Conservation (phyloP, 2,888 invertebrate species). For the Aphidoletes aphidimyza region DNA sequence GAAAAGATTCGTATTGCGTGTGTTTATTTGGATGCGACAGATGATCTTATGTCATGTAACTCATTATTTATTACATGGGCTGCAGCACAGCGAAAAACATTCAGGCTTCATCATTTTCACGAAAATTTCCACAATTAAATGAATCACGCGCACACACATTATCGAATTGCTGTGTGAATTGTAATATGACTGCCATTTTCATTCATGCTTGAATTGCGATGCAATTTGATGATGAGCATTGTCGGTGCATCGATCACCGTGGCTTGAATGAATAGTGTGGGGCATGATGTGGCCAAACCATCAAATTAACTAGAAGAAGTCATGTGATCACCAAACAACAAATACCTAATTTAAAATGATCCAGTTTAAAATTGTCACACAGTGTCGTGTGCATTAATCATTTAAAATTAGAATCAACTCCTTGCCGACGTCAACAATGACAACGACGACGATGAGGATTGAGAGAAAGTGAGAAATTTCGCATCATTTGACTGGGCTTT, state of each 20-base stretch:
- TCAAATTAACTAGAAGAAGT: background rate
- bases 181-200: background rate
- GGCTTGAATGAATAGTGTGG: background rate
- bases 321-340: background rate
- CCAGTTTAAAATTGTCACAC: background rate
- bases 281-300: background rate
- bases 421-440: background rate
- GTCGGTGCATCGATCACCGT: no score
- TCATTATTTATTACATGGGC: slow-evolving; percentile 14
- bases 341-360: slow-evolving; percentile 41
- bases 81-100: background rate
- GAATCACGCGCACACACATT: no score
- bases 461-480: background rate
- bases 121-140: no score
- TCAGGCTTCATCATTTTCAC: background rate
- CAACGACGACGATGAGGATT: background rate
- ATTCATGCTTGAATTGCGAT: slow-evolving; percentile 10
- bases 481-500: background rate
- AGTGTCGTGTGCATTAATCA: slow-evolving; percentile 41
- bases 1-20: no score
- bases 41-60: slow-evolving; percentile 40
- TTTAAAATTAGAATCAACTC: slow-evolving; percentile 22
- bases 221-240: no score
- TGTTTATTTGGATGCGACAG: slow-evolving; percentile 24
- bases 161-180: background rate